A percentile compares a stretch with the other conserved stretches of the same genome.
Conservation (phyloP, 2,113 vertebrate species). For the Percina caprodes region DNA sequence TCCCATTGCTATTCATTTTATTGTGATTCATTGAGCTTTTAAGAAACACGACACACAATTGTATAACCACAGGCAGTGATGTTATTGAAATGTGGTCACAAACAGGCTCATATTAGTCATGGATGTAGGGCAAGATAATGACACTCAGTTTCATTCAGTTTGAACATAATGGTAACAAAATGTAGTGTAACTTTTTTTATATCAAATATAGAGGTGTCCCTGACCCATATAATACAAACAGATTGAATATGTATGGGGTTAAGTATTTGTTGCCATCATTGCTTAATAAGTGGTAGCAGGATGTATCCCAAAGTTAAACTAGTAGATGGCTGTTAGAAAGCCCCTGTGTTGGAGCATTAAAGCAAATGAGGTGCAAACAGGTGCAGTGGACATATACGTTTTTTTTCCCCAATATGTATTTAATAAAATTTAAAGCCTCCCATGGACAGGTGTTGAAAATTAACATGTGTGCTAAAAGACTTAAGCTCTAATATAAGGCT, state of each 20-base stretch:
- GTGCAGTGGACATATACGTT: background rate
- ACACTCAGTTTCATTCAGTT: slow-evolving; percentile 18
- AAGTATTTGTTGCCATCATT: background rate
- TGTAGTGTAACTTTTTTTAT: slow-evolving; percentile 31
- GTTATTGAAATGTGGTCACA: slow-evolving; percentile 22
- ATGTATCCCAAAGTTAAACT: background rate
- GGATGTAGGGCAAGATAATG: slow-evolving; percentile 18
- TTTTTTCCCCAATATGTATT: background rate
- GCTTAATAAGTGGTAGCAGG: background rate
- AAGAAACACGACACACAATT: slow-evolving; percentile 23
- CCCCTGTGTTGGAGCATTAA: background rate
- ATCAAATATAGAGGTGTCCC: background rate
- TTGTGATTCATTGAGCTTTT: slow-evolving; percentile 38
- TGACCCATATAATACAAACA: background rate
- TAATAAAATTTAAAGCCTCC: too few species aligned
- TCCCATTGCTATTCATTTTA: slow-evolving; percentile 35
- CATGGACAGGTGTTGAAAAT: too few species aligned
- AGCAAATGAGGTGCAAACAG: background rate
- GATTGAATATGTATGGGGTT: background rate
- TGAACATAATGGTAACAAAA: slow-evolving; percentile 6
- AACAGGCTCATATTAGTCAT: slow-evolving; percentile 8
- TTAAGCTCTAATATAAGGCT: background rate
- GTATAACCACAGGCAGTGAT: slow-evolving; percentile 32
- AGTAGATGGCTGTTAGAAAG: background rate
- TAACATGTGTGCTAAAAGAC: too few species aligned